A percentile compares a stretch with the other conserved stretches of the same genome.
Conservation (phyloP, 2,888 invertebrate genomes). For the Thera britannica region DNA sequence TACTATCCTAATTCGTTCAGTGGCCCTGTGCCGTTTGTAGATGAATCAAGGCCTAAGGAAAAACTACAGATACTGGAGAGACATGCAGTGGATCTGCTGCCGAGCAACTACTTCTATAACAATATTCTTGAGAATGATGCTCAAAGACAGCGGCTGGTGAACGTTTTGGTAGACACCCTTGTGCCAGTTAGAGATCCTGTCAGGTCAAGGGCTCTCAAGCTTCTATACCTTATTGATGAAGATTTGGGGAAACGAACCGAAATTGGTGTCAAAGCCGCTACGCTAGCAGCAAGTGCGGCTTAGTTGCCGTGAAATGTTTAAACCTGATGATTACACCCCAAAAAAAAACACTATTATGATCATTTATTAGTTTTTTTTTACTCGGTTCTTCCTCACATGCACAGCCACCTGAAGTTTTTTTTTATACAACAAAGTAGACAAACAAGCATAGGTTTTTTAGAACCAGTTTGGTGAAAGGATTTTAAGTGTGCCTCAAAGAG, state of each 20-base stretch:
- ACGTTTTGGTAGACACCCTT: slow-evolving; percentile 3
- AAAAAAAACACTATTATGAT: too few species aligned
- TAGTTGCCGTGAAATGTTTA: neutral
- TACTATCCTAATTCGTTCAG: slow-evolving; percentile 56
- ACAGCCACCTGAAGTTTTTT: too few species aligned
- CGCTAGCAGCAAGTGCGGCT: slow-evolving; percentile 1
- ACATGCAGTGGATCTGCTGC: slow-evolving; percentile 63
- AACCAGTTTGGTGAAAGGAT: too few species aligned
- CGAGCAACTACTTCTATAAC: slow-evolving; percentile 89
- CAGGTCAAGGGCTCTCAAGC: slow-evolving; percentile 7
- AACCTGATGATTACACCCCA: too few species aligned
- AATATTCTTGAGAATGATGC: slow-evolving; percentile 85
- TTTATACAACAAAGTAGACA: too few species aligned
- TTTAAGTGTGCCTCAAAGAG: too few species aligned
- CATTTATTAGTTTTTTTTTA: too few species aligned
- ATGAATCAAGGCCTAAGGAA: slow-evolving; percentile 41
- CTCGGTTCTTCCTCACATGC: too few species aligned
- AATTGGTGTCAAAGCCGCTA: slow-evolving; percentile 15
- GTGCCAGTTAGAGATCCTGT: slow-evolving; percentile 15
- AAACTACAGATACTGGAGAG: slow-evolving; percentile 44
- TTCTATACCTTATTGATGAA: slow-evolving; percentile 13
- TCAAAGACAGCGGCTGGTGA: slow-evolving; percentile 32
- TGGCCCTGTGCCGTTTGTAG: slow-evolving; percentile 53
- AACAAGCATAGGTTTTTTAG: too few species aligned
- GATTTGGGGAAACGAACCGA: slow-evolving; percentile 16